Evolutionary conservation across 2,113 vertebrate species (phyloP).

Genomic region (Cephalophus harveyi): DNA sequence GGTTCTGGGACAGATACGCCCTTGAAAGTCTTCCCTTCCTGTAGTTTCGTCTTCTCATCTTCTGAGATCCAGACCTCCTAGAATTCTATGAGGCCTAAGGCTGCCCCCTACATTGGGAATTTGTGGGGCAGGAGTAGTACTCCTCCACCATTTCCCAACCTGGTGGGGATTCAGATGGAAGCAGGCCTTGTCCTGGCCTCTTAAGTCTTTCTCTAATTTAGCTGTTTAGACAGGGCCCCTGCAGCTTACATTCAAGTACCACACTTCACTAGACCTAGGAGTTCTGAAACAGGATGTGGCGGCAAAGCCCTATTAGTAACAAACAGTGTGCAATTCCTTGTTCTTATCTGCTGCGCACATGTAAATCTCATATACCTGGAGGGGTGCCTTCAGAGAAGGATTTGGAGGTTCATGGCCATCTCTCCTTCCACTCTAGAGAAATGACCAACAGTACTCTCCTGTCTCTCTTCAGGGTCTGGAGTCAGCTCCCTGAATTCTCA

Average conservation of each 20-base stretch:
- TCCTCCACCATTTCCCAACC: neutral
- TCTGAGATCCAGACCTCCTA: neutral
- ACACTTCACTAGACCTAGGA: neutral
- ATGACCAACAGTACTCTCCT: neutral
- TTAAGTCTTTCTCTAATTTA: neutral
- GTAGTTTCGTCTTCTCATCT: neutral
- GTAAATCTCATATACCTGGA: neutral
- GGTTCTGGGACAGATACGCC: neutral
- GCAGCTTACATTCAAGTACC: neutral
- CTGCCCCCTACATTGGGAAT: neutral
- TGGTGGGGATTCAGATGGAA: neutral
- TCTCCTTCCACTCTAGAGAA: neutral
- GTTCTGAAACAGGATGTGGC: neutral
- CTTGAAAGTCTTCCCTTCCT: neutral
- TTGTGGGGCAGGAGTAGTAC: fast-evolving
- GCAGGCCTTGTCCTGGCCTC: neutral
- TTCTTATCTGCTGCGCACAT: neutral
- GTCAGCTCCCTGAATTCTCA: neutral
- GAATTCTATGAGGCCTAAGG: neutral
- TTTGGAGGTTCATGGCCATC: neutral
- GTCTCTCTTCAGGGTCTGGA: neutral
- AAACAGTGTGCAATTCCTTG: neutral
- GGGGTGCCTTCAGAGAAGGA: neutral
- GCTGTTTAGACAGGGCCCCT: neutral
- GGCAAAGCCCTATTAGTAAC: neutral